Percentiles rank a stretch among this genome's conserved stretches.
phyloP scores from a whole-genome alignment of 2,797 vertebrate species.

The Alfaro cultratus region DNA sequence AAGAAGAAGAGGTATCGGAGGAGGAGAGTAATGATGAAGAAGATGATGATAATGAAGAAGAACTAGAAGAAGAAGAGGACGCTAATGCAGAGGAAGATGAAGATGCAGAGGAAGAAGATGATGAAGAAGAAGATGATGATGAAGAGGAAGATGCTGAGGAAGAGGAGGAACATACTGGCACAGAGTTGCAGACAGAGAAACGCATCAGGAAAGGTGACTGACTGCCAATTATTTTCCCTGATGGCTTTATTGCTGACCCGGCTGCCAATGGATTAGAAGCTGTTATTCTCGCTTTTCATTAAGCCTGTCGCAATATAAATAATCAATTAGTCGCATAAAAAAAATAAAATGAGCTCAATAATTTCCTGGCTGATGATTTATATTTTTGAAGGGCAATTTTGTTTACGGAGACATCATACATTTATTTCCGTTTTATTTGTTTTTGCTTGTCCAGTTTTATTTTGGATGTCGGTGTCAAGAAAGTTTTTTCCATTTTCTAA shows the following conservation, averaged over 20 bases:
- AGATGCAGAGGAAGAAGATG: no score
- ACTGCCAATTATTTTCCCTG: no score
- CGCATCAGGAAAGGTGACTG: slow-evolving; percentile 74
- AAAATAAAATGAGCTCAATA: not conserved
- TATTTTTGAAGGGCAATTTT: not conserved
- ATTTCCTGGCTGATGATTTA: not conserved
- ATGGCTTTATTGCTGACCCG: not conserved
- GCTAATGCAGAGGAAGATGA: no score
- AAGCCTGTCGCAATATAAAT: not conserved
- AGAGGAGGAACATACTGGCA: not conserved
- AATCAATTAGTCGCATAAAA: not conserved
- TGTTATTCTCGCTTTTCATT: not conserved
- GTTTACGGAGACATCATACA: not conserved
- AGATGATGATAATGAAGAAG: slow-evolving; percentile 4
- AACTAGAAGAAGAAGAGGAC: slow-evolving; percentile 17
- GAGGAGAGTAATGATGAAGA: not conserved
- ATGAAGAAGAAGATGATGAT: no score
- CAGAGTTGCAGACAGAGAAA: slow-evolving; percentile 39
- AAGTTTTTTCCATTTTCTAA: not conserved
- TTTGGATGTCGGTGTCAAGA: not conserved
- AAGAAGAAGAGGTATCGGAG: slow-evolving; percentile 1
- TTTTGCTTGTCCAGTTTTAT: not conserved
- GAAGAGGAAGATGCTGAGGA: not conserved
- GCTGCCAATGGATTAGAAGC: not conserved
- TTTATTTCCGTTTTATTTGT: not conserved